These are phyloP conservation scores for Aphis craccivora DNA, from an alignment of 1,140 invertebrate species.

Conservation along the genomic window DNA sequence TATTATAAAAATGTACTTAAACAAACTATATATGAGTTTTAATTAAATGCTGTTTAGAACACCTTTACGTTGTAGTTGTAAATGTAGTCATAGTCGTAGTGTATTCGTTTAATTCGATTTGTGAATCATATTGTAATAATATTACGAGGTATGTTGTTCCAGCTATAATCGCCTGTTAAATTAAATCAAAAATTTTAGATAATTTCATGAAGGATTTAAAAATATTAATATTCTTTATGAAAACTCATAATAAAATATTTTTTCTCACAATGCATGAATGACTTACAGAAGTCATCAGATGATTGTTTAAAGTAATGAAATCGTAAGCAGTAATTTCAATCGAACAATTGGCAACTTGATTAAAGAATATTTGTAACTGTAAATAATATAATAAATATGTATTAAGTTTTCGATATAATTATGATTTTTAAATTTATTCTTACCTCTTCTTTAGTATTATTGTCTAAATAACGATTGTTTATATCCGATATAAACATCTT, in stretches of 20 bases:
- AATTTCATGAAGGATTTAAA: background rate
- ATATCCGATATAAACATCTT: constrained; percentile 32
- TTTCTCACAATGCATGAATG: background rate
- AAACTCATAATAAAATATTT: background rate
- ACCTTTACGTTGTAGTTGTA: too few relatives aligned
- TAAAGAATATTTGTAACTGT: constrained; percentile 57
- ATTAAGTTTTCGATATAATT: background rate
- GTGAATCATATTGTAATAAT: constrained; percentile 36
- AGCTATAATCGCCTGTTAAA: constrained; percentile 29
- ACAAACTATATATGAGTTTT: background rate
- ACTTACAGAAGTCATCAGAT: constrained; percentile 59
- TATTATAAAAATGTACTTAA: background rate
- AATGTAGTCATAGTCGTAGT: too few relatives aligned
- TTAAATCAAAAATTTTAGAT: background rate
- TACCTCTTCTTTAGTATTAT: constrained; percentile 32
- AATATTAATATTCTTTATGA: background rate
- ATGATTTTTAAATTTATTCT: background rate
- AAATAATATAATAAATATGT: constrained; percentile 16
- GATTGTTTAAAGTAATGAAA: constrained; percentile 59
- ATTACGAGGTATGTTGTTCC: constrained; percentile 31
- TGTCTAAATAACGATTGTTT: constrained; percentile 47
- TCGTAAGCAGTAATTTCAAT: constrained; percentile 60
- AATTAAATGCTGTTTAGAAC: background rate
- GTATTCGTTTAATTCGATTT: background rate
- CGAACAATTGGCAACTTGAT: constrained; percentile 46